Evolutionary conservation across 2,113 vertebrate genomes (phyloP), one percentile per base, ranked within the genome.

Genomic region (Blennius ocellaris): DNA sequence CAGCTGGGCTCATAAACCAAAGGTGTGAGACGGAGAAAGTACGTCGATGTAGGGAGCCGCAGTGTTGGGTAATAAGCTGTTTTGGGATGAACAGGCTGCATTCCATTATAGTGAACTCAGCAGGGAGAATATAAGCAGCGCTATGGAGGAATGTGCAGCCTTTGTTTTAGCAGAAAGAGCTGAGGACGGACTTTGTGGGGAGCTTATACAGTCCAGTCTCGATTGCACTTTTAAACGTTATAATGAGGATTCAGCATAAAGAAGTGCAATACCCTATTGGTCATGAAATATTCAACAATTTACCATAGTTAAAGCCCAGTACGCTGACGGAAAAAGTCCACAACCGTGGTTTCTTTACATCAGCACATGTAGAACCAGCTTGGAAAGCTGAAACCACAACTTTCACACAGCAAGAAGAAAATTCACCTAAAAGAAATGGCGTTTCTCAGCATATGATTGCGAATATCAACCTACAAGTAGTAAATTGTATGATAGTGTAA

Each of bases 81-180:
- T 90, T 71, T 8, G 30, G 67, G 74, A 81, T 56, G 69, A 80
- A 70, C 68, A 36, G 77, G 67, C 81, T 67, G 65, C 90, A 89
- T 89, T 89, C 87, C 84, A 68, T 73, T 72, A 64, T 3, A 58
- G 84, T 90, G 82, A 86, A 82, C 78, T 88, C 85, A 87, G 78
- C 76, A 54, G 76, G 76, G 57, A 73, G 81, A 83, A 67, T 59
- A 74, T 60, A 87, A 80, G 80, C 78, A 73, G 57, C 7, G 2
- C 73, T 80, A 30, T 54, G 54, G 55, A 85, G 70, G 81, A 86
- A 89, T 82, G 73, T 15, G 10, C 59, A 1, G 11, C 41, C 67
- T 87, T 81, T 61, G 55, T 74, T 76, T 38, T 21, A 53, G 15
- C 38, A 60, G 50, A 71, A 48, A 40, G 52, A 43, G 37, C 75